Evolutionary conservation across 2,797 vertebrate species (phyloP).

Genomic region (Betta splendens): DNA sequence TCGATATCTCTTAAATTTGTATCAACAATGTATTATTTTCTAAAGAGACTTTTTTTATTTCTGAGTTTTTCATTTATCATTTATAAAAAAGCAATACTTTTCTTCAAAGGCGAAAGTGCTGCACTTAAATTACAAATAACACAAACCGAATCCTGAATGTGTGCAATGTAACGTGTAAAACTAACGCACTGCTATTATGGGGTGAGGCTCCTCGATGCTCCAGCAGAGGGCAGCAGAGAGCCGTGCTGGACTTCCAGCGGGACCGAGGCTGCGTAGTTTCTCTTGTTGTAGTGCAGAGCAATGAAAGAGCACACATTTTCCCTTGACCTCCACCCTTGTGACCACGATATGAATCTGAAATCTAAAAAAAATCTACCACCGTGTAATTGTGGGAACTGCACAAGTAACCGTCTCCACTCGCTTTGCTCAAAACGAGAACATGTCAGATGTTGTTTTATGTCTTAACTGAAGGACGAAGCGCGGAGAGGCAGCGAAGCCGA

Average conservation of each 20-base stretch:
- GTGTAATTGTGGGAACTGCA: not conserved
- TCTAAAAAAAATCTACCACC: not conserved
- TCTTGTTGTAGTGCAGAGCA: conserved; percentile 1
- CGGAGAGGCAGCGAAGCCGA: conserved; percentile 3
- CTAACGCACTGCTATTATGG: not conserved
- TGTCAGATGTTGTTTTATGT: conserved; percentile 26
- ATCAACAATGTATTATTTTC: too few relatives aligned
- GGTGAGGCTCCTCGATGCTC: not conserved
- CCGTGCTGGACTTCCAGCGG: conserved; percentile 30
- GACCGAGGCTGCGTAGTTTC: not conserved
- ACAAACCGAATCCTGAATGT: not conserved
- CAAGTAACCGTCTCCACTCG: not conserved
- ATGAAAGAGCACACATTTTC: not conserved
- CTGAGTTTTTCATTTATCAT: too few relatives aligned
- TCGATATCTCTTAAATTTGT: too few relatives aligned
- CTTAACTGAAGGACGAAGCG: conserved; percentile 6
- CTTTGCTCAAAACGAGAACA: conserved; percentile 11
- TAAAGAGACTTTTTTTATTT: too few relatives aligned
- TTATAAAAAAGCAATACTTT: too few relatives aligned
- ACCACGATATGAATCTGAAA: not conserved
- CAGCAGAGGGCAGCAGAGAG: conserved; percentile 72
- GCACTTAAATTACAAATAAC: too few relatives aligned
- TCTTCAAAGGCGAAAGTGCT: too few relatives aligned
- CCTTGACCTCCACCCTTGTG: not conserved
- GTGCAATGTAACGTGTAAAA: not conserved